These are phyloP conservation scores for Buceros bicornis DNA, from an alignment of 2,797 vertebrate species.

Conservation along the genomic window DNA sequence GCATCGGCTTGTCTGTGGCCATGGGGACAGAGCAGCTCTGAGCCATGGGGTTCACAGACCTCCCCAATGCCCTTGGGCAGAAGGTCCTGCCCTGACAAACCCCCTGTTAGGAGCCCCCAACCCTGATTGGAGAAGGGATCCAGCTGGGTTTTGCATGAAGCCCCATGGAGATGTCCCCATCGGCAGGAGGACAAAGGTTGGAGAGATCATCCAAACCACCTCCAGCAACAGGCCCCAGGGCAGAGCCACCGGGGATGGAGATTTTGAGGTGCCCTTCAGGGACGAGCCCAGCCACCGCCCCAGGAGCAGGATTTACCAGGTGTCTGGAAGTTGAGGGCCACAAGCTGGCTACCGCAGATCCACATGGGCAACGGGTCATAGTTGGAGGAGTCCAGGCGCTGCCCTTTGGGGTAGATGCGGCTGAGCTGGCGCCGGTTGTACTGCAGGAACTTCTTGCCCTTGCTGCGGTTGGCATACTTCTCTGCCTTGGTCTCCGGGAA, in stretches of 20 bases:
- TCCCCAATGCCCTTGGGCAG: rapidly evolving
- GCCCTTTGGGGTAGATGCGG: constrained; percentile 96
- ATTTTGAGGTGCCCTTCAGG: neutral
- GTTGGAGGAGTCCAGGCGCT: constrained; percentile 97
- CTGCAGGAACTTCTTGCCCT: constrained; percentile 97
- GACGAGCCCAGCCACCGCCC: neutral
- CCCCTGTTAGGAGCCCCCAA: neutral
- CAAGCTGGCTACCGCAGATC: constrained; percentile 97
- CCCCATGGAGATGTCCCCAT: neutral
- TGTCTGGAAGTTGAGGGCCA: constrained; percentile 98
- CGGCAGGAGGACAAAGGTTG: neutral
- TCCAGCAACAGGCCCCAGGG: neutral
- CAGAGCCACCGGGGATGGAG: rapidly evolving
- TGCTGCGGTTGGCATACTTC: constrained; percentile 95
- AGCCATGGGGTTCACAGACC: neutral
- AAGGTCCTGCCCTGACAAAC: neutral
- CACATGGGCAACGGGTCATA: constrained; percentile 98
- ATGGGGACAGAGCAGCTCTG: neutral
- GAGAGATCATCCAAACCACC: neutral
- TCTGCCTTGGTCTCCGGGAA: constrained; percentile 99
- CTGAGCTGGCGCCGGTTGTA: constrained; percentile 98
- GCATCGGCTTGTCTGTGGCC: constrained; percentile 95
- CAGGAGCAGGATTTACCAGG: constrained; percentile 83
- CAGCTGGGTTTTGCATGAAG: neutral
- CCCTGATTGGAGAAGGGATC: rapidly evolving